Base-by-base conservation (phyloP, 2,888 invertebrate genomes). In the Parochlus steinenii region DNA sequence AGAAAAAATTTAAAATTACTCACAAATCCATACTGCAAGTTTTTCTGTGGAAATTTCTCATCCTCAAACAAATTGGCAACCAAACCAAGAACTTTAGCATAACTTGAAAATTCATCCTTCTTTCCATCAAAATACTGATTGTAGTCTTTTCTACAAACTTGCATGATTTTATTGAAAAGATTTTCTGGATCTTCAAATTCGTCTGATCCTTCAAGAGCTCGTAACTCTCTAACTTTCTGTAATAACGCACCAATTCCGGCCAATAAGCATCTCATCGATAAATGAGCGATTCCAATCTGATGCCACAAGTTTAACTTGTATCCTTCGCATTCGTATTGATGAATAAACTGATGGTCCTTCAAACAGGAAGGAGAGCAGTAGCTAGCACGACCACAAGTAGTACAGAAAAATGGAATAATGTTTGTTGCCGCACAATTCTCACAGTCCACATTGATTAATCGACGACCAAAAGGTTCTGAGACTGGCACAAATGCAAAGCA, bases 401-500 rank as follows among this genome's bases (percentile, higher is more conserved):
- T 52, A 51, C 86, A 86, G 70, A 81, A 77, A 47, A 78, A 58
- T 17, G 70, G 66, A 44, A 71, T 67, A 36, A 67, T 53, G 32
- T 69, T 59, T 3, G 54, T 48, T 17, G 58, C 53, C 44, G 75
- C 76, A 55, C 92, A 92, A 46, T 74, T 65, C 45, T 80, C 77
- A 51, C 90, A 92, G 26, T 66, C 54, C 11, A 48, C 45, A 50
- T 67, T 55, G 44, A 61, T 55, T 18, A 55, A 50, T 41, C 60
- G 56, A 45, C 61, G 51, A 39, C 69, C 66, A 7, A 66, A 19
- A 3, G 18, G 10, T 17, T 45, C 33, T n/a, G 61, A 65, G 52
- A 75, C 52, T 41, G 71, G 64, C 3, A 86, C 80, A 55, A 81
- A 79, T 2, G 81, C 71, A 52, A 76, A 80, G 0, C 90, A 80